Evolutionary conservation across 2,113 vertebrate genomes (phyloP), one percentile per base, ranked within the genome.

Genomic region (Callaeas wilsoni): DNA sequence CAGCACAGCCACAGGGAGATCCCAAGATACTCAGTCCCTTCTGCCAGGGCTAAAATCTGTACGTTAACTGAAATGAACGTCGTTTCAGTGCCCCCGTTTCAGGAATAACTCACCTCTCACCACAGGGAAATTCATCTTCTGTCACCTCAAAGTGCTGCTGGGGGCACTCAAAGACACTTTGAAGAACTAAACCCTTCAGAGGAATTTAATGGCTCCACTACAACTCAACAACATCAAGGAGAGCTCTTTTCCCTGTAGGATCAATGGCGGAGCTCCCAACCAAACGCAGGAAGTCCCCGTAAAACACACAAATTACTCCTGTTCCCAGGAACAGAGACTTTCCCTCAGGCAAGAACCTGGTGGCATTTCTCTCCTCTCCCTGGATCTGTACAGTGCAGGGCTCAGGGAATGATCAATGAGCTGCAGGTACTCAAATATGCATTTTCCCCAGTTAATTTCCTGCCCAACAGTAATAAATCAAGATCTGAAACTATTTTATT

Each of bases 51-150:
- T 56, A 11, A 46, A 60, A 64, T 12, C 7, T 18, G 15, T 39
- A 29, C 42, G 2, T 41, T 19, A 39, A 44, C 30, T 1, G 35
- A 70, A 44, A 27, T 0, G 10, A 85, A 60, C 33, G 21, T 59
- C 2, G 0, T 23, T 77, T 37, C 63, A 10, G 26, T 35, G n/a
- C 5, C 22, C 5, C 0, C 3, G 8, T 49, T 89, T 53, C 5
- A 9, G 4, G 1, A 33, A 15, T 53, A 56, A 62, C 22, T 71
- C 3, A 0, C 26, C 19, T 50, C 53, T 68, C 29, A 35, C 39
- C n/a, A 18, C 73, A 79, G 47, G 35, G n/a, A 56, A 76, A 63
- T 2, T 6, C 3, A 62, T 67, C 30, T 74, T 39, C 42, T 71
- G 65, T 42, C 4, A 0, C 32, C 67, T 76, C 67, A 32, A 63